Evolutionary conservation across 92 coral and sea anemone genomes (phyloP), one percentile per base, ranked within the genome.

Genomic region (Scolanthus callimorphus): DNA sequence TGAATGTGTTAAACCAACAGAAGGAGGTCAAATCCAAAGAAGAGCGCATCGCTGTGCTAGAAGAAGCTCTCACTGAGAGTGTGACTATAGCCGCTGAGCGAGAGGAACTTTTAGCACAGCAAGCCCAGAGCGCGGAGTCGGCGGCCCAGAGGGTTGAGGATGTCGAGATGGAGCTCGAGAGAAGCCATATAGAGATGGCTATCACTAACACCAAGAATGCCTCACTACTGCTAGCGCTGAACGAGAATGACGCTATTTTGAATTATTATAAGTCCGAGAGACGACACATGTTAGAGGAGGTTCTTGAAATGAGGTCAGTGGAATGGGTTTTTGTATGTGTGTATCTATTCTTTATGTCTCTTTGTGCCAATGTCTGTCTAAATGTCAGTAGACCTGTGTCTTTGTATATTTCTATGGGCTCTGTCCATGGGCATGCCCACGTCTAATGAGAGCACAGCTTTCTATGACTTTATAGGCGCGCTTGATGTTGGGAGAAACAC

Each of bases 121-220:
- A 92, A 44, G 79, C 96, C n/a, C 84, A 84, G 52, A 74, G 78
- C 15, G 65, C 95, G 10, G 89, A 86, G 49, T 56, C 78, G 20
- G 89, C 95, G 27, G 50, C 85, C 26, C 85, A 73, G 60, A 84
- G 80, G 39, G 80, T 73, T 28, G 95, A 92, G 27, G 98, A 92
- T 24, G 62, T 92, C 78, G 98, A 92, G 81, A 73, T 64, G 25
- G 98, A 92, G 55, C 65, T 88, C 27, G 98, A 89, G 59, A 79
- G 95, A 69, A 62, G 74, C 10, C 90, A 85, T 19, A 81, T 88
- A 31, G 98, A 92, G 59, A 92, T 88, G 65, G 77, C 98, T 25
- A 88, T 92, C 60, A 92, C 98, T 0, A 92, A 92, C 70, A 92
- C 98, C 11, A 92, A 92, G 82, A 92, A 92, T 38, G 98, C 98